Evolutionary conservation across 1,140 invertebrate species (phyloP), one percentile per base, ranked within the genome.

Genomic region (Apocrypta bakeri): DNA sequence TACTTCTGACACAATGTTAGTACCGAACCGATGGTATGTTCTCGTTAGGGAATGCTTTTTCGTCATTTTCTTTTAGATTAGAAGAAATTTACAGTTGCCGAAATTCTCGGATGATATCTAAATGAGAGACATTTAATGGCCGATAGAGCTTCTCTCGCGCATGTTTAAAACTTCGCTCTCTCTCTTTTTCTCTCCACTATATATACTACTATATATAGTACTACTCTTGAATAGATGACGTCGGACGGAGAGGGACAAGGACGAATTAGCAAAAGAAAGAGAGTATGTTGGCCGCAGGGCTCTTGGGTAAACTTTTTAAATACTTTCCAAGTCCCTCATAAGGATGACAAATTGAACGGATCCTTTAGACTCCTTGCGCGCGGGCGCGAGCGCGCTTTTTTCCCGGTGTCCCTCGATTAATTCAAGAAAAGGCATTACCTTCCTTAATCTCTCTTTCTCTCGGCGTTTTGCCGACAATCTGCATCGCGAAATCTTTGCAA

Each of bases 241-340:
- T 21, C 27, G 64, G 69, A 7, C 25, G 82, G 78, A 82, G 31
- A 79, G 61, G 79, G 77, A 85, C 84, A 86, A 87, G 86, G 85
- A 88, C 85, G 86, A 87, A 88, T 86, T 87, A 87, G 87, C 84
- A 56, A 37, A 14, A n/a, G 48, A 56, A 21, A 56, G 42, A 48
- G 42, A 48, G 85, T 86, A 86, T 83, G 84, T 85, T 86, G 84
- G 86, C 87, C 86, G 84, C 84, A 66, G 85, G 87, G 86, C 85
- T 85, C 84, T 85, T 69, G 83, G 81, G 82, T 82, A 40, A 89
- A 89, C 89, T 90, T 90, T 90, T 89, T 90, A 90, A 90, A 90
- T 90, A 88, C 87, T 88, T 88, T 85, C 85, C 76, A 87, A 86
- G 85, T 86, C 87, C 85, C 86, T 88, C 87, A 84, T 87, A 87